Percentiles rank a stretch among this genome's conserved stretches.
phyloP scores from a whole-genome alignment of 2,797 vertebrate genomes.

The Phataginus tricuspis region DNA sequence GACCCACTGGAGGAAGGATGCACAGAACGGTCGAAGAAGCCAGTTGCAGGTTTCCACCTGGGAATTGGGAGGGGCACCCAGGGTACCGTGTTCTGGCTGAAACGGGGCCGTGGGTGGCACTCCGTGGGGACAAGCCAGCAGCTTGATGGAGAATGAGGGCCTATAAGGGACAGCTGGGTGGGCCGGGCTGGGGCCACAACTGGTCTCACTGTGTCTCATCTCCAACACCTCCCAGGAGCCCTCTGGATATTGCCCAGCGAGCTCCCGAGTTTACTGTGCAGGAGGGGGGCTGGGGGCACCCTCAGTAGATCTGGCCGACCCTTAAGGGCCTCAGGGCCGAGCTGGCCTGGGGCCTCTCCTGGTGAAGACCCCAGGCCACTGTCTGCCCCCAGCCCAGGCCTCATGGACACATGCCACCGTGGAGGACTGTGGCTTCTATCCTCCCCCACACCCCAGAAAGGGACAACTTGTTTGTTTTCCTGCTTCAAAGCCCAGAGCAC shows the following conservation, averaged over 20 bases:
- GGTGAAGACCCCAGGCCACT: not conserved
- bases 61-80: not conserved
- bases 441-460: not conserved
- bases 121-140: not conserved
- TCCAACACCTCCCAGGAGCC: too few species aligned
- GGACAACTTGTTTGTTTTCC: not conserved
- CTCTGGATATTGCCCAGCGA: too few species aligned
- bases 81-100: not conserved
- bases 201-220: not conserved
- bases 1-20: not conserved
- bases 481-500: slow-evolving; percentile 35
- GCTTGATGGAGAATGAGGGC: not conserved
- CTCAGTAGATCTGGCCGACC: not conserved
- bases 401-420: not conserved
- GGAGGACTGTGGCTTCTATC: not conserved
- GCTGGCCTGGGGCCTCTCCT: not conserved
- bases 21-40: not conserved
- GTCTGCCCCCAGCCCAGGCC: not conserved
- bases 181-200: not conserved
- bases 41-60: not conserved
- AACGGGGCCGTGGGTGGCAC: not conserved
- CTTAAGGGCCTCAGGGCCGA: not conserved
- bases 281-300: too few species aligned
- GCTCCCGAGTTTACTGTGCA: not conserved
- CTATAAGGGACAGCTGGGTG: not conserved